phyloP scores from a whole-genome alignment of 2,797 vertebrate genomes.

The Tinamus major region DNA sequence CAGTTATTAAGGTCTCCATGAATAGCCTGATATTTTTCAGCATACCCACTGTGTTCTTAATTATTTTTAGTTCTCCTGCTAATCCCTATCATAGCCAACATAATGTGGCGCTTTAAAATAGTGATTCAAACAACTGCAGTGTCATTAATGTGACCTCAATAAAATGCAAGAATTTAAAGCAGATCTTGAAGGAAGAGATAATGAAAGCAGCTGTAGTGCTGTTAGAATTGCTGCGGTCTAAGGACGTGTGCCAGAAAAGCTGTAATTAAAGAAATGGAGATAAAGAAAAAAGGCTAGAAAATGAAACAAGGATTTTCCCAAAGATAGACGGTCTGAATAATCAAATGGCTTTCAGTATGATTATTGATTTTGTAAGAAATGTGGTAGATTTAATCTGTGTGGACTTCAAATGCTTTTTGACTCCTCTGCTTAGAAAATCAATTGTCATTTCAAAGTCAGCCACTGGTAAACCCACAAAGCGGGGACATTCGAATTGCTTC shows the following conservation, averaged over 20 bases:
- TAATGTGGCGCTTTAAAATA: neutral
- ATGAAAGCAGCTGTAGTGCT: slow-evolving; percentile 4
- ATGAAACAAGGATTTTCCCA: slow-evolving; percentile 5
- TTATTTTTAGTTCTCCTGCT: neutral
- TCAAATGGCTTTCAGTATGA: neutral
- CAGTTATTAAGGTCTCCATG: accelerated
- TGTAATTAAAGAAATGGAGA: slow-evolving; percentile 62
- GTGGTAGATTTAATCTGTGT: slow-evolving; percentile 21
- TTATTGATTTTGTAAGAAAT: slow-evolving; percentile 42
- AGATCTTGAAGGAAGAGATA: slow-evolving; percentile 37
- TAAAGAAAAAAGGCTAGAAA: slow-evolving; percentile 42
- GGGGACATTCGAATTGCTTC: neutral
- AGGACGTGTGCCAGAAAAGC: slow-evolving; percentile 26
- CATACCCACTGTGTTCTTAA: neutral
- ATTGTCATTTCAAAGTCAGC: neutral
- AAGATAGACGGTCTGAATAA: slow-evolving; percentile 40
- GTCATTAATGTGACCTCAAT: neutral
- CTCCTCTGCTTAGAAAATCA: slow-evolving; percentile 19
- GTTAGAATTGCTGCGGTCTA: slow-evolving; percentile 41
- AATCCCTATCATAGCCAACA: neutral
- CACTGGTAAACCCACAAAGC: neutral
- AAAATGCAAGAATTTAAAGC: neutral
- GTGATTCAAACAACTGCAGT: neutral
- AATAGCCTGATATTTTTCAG: neutral
- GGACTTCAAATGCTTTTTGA: slow-evolving; percentile 11